A percentile compares a stretch with the other conserved stretches of the same genome.
Conservation (phyloP, 1,140 invertebrate species). For the Drosophila pectinifera region DNA sequence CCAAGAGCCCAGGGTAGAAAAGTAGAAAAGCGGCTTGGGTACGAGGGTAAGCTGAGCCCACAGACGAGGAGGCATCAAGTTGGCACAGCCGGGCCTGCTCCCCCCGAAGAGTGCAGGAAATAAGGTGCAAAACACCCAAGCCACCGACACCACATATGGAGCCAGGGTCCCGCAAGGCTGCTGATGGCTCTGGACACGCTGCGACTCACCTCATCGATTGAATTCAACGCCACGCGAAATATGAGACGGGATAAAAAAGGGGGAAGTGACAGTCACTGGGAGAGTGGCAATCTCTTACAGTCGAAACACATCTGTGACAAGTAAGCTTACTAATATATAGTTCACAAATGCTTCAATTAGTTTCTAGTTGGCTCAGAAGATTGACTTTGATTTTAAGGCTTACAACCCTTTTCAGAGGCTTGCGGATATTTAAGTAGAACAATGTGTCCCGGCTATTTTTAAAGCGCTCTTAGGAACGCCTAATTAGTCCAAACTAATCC, state of each 20-base stretch:
- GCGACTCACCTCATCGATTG: constrained; percentile 32
- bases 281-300: neutral
- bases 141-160: constrained; percentile 30
- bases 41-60: constrained; percentile 42
- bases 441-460: too few relatives aligned
- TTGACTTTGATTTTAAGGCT: too few relatives aligned
- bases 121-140: constrained; percentile 51
- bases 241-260: constrained; percentile 24
- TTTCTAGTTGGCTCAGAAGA: too few relatives aligned
- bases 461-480: too few relatives aligned
- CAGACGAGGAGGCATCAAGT: constrained; percentile 29
- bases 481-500: neutral
- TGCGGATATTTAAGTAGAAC: too few relatives aligned
- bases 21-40: constrained; percentile 40
- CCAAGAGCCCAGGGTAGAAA: constrained; percentile 50
- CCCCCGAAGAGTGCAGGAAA: constrained; percentile 24
- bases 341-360: too few relatives aligned
- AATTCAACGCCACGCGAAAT: constrained; percentile 29
- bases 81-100: constrained; percentile 12
- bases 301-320: neutral
- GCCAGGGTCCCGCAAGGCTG: constrained; percentile 20
- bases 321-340: neutral
- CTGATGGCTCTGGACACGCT: constrained; percentile 31
- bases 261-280: constrained; percentile 17
- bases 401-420: too few relatives aligned